Percentiles rank a stretch among this genome's conserved stretches.
These are phyloP conservation scores for Ellobium chinense DNA, from an alignment of 2,888 invertebrate species.

Conservation along the genomic window DNA sequence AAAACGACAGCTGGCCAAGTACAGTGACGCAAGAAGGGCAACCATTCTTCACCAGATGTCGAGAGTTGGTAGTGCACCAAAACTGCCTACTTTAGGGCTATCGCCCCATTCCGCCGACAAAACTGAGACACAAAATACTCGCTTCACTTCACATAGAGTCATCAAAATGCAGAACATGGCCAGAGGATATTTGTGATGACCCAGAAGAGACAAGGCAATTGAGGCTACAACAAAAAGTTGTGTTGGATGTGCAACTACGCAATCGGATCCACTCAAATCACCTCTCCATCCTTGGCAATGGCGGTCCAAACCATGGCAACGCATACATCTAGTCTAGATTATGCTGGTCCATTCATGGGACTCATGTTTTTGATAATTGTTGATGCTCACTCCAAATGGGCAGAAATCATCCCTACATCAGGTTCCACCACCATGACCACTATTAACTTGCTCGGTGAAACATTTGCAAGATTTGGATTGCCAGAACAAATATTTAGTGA, in stretches of 20 bases:
- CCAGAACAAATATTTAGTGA: constrained; percentile 50
- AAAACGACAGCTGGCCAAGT: not conserved
- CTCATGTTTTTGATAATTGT: not conserved
- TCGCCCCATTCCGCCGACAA: not conserved
- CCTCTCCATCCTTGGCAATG: constrained; percentile 62
- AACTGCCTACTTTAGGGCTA: not conserved
- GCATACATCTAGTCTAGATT: constrained; percentile 66
- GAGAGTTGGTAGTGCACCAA: not conserved
- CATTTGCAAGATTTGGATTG: not conserved
- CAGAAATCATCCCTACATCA: not conserved
- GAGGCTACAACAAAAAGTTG: not conserved
- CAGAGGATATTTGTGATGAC: constrained; percentile 26
- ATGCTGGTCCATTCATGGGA: constrained; percentile 52
- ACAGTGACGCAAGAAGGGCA: not conserved
- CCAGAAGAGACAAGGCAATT: not conserved
- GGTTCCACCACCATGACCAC: not conserved
- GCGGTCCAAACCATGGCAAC: constrained; percentile 33
- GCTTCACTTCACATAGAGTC: constrained; percentile 45
- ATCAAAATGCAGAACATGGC: constrained; percentile 42
- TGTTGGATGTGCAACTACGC: constrained; percentile 42
- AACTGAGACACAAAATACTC: not conserved
- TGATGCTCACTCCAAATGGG: constrained; percentile 3
- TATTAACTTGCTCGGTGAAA: not conserved
- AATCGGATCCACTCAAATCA: constrained; percentile 46
- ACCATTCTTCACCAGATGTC: not conserved